phyloP scores from a whole-genome alignment of 2,113 vertebrate species.

The Platysternon megacephalum region DNA sequence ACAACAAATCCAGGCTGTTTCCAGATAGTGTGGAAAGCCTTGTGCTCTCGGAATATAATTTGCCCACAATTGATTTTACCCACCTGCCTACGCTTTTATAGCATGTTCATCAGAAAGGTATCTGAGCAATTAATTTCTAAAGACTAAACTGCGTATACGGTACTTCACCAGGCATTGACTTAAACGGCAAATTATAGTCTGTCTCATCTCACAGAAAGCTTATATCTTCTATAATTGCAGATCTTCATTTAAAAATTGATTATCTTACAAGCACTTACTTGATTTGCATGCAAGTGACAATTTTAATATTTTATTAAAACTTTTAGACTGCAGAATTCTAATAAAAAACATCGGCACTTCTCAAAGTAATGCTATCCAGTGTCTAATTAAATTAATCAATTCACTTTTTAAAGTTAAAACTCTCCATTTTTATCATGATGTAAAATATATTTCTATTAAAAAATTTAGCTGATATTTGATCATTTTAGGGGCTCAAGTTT shows the following conservation, averaged over 20 bases:
- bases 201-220: neutral
- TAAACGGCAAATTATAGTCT: neutral
- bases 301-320: slow-evolving; percentile 52
- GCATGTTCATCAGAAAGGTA: neutral
- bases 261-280: slow-evolving; percentile 22
- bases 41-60: slow-evolving; percentile 36
- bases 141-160: slow-evolving; percentile 3
- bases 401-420: neutral
- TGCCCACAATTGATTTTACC: slow-evolving; percentile 24
- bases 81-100: neutral
- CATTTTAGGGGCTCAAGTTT: neutral
- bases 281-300: neutral
- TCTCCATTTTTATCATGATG: neutral
- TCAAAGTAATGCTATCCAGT: slow-evolving; percentile 22
- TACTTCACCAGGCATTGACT: slow-evolving; percentile 27
- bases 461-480: neutral
- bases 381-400: slow-evolving; percentile 19
- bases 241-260: slow-evolving; percentile 41
- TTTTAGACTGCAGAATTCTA: slow-evolving; percentile 2
- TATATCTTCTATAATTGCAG: neutral
- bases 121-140: neutral
- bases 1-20: slow-evolving; percentile 37
- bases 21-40: slow-evolving; percentile 17
- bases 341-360: slow-evolving; percentile 2
- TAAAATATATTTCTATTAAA: neutral